These are phyloP conservation scores for Philhelius pedissequus DNA, from an alignment of 2,888 invertebrate species.

Conservation along the genomic window DNA sequence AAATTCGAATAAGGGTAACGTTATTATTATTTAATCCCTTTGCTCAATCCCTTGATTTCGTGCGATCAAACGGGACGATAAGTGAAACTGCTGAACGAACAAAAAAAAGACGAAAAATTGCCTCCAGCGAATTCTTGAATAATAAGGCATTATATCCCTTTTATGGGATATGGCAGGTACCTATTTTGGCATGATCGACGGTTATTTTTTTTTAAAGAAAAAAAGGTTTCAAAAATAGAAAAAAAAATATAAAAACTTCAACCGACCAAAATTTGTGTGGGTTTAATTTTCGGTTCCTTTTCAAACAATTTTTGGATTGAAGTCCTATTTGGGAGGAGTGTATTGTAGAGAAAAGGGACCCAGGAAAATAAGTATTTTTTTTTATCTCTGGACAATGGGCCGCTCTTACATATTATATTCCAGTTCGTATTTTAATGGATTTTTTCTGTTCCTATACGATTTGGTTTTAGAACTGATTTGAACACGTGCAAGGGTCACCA, in stretches of 20 bases:
- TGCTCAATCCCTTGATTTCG: constrained; percentile 59
- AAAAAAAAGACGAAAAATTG: constrained; percentile 12
- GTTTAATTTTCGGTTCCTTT: constrained; percentile 54
- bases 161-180: constrained; percentile 6
- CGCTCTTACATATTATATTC: constrained; percentile 48
- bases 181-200: constrained; percentile 57
- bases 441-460: constrained; percentile 58
- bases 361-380: constrained; percentile 10
- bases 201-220: too few relatives aligned
- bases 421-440: constrained; percentile 61
- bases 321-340: constrained; percentile 6
- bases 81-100: constrained; percentile 2
- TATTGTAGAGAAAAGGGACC: background rate
- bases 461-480: constrained; percentile 60
- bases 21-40: constrained; percentile 65
- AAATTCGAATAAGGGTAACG: constrained; percentile 50
- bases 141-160: constrained; percentile 55
- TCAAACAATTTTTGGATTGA: constrained; percentile 29
- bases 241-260: background rate
- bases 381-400: constrained; percentile 47
- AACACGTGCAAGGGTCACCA: constrained; percentile 67
- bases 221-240: background rate
- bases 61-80: constrained; percentile 35
- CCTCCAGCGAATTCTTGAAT: constrained; percentile 63
- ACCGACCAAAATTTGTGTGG: constrained; percentile 53